Conservation (phyloP, 2,888 invertebrate genomes). For the Boloria selene region DNA sequence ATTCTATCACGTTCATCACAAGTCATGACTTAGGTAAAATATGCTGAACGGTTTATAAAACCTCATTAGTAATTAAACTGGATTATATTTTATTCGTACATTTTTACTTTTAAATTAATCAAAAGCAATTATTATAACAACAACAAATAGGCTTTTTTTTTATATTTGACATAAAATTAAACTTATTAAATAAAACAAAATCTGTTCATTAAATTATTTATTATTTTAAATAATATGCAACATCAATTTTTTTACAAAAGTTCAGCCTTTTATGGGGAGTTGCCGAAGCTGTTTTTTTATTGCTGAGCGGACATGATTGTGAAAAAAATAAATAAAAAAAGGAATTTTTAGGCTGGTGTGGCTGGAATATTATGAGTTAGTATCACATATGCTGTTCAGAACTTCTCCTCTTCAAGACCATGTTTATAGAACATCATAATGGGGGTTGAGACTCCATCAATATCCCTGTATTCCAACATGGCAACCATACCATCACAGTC, state of each 20-base stretch:
- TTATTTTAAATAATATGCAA: slow-evolving; percentile 62
- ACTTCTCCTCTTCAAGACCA: slow-evolving; percentile 97
- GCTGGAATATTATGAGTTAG: slow-evolving; percentile 64
- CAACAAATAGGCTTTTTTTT: too few relatives aligned
- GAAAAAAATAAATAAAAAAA: slow-evolving; percentile 77
- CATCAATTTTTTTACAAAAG: slow-evolving; percentile 75
- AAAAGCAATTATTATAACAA: too few relatives aligned
- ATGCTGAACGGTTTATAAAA: too few relatives aligned
- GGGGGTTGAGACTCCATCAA: slow-evolving; percentile 91
- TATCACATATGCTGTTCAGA: slow-evolving; percentile 82
- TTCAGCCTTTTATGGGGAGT: slow-evolving; percentile 77
- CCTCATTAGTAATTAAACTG: too few relatives aligned
- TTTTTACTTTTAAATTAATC: too few relatives aligned
- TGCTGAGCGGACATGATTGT: slow-evolving; percentile 67
- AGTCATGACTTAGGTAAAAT: too few relatives aligned
- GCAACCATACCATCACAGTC: slow-evolving; percentile 97
- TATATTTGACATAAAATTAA: neutral
- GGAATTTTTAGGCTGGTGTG: slow-evolving; percentile 57
- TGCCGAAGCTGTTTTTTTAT: slow-evolving; percentile 58
- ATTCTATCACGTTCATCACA: too few relatives aligned
- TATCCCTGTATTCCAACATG: slow-evolving; percentile 95
- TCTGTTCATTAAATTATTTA: slow-evolving; percentile 65
- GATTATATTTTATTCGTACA: too few relatives aligned
- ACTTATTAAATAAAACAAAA: slow-evolving; percentile 21
- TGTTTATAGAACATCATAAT: slow-evolving; percentile 98